Evolutionary conservation across 2,797 vertebrate species (phyloP), one percentile per base, ranked within the genome.

Genomic region (Cirrhinus molitorella): DNA sequence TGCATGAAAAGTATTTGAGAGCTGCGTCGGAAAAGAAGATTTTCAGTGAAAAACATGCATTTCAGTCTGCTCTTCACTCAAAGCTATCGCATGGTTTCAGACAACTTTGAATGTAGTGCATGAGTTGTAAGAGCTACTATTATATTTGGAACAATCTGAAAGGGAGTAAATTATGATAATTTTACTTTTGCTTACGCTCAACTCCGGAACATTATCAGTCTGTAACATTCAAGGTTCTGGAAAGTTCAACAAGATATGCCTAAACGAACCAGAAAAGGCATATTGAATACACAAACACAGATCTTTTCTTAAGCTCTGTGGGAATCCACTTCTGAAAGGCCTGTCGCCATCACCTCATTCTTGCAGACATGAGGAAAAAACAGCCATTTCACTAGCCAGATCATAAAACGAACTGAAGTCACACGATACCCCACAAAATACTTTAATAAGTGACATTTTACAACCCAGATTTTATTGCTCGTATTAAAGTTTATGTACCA

Each of bases 221-320:
- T 37, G 19, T 23, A 25, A 11, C 65, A 80, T 43, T 68, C n/a
- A 68, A 68, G 63, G 65, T 55, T 80, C 34, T 55, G 16, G 5
- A 14, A 43, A 43, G 65, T 40, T 80, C 78, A 53, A 67, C 77
- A 79, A 43, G 65, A 68, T 43, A 55, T 12, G 49, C 51, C 34
- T 45, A 16, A 80, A 57, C 4, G 0, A 57, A 45, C 5, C 34
- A 49, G 66, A 70, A 43, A 37, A 55, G 21, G 1, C 19, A 55
- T 53, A 51, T 5, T 14, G 0, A 37, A 37, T n/a, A 73, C 47
- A 76, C 14, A 45, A 49, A n/a, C 59, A 55, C 28, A 7, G 13
- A 31, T 34, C 7, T 19, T 65, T 31, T 47, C 23, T 12, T 40
- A 17, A 66, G 11, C 17, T 78, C 10, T 23, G 17, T 17, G 19